Base-by-base conservation (phyloP, 2,113 vertebrate species). In the Monopterus albus region DNA sequence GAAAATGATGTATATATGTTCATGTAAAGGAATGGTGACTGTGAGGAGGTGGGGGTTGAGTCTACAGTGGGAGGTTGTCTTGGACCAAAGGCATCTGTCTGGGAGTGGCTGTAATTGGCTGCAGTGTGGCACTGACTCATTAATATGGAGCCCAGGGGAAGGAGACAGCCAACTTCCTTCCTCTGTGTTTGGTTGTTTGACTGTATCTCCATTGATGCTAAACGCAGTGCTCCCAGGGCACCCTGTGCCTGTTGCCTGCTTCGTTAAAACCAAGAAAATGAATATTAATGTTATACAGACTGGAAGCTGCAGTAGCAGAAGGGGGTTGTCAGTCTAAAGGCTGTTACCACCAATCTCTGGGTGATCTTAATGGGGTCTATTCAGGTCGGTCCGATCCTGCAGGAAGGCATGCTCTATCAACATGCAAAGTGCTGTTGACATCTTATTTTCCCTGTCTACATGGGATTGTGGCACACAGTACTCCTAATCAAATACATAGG, bases 91-190 rank as follows among this genome's bases (percentile, higher is more conserved):
- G 90, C 89, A 88, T 93, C 81, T 87, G 88, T 91, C 84, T 91
- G 83, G 76, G 82, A 89, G 86, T 91, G 90, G 87, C 86, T 91
- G 82, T 93, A 93, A 94, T 93, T 93, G 92, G 87, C 88, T 89
- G 78, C 83, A 83, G 81, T 84, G 85, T 90, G 88, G 78, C 74
- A 7, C 70, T 77, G 72, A 86, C 91, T 92, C 89, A 92, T 93
- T 93, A 93, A 89, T 92, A 92, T 90, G 87, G 85, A 88, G 86
- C 92, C 90, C 90, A 88, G 83, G 90, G 91, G 91, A 91, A 91
- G 86, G 89, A 92, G 89, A 89, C 82, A 71, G 82, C 78, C 84
- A 85, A 82, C 88, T 87, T 91, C 90, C 75, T 87, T 79, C 88
- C 86, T 87, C 81, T 88, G 85, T 86, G 87, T 92, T 90, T 89